These are phyloP conservation scores for Chrysocyon brachyurus DNA, from an alignment of 2,797 vertebrate species.

Conservation along the genomic window DNA sequence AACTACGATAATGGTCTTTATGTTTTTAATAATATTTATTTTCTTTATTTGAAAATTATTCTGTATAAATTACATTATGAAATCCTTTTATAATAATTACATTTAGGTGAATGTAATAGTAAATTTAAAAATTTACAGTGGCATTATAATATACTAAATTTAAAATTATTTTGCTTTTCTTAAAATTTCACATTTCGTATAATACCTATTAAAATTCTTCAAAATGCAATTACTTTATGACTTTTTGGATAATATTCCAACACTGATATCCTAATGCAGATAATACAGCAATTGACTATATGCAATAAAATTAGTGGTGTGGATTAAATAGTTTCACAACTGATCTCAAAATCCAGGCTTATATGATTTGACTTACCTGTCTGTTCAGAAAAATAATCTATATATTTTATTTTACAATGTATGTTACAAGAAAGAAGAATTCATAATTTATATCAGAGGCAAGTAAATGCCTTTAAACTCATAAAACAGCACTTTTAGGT, in stretches of 20 bases:
- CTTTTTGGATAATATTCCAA: neutral
- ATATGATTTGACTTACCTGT: neutral
- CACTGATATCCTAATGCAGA: neutral
- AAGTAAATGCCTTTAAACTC: constrained; percentile 54
- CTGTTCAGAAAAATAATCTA: neutral
- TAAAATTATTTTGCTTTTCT: neutral
- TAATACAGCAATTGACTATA: neutral
- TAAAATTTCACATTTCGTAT: constrained; percentile 30
- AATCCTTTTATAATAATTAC: neutral
- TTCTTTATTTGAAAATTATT: neutral
- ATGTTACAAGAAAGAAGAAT: neutral
- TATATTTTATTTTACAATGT: neutral
- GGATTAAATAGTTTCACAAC: neutral
- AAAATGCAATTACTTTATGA: neutral
- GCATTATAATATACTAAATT: neutral
- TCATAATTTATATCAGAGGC: constrained; percentile 53
- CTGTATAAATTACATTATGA: neutral
- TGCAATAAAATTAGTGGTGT: neutral
- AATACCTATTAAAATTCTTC: neutral
- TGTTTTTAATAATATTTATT: neutral
- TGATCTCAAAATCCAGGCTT: neutral
- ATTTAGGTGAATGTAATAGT: neutral
- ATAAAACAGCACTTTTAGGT: constrained; percentile 61
- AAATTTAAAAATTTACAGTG: neutral
- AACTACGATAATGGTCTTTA: neutral